phyloP scores from a whole-genome alignment of 2,888 invertebrate species.

The Hirtodrosophila duncani region DNA sequence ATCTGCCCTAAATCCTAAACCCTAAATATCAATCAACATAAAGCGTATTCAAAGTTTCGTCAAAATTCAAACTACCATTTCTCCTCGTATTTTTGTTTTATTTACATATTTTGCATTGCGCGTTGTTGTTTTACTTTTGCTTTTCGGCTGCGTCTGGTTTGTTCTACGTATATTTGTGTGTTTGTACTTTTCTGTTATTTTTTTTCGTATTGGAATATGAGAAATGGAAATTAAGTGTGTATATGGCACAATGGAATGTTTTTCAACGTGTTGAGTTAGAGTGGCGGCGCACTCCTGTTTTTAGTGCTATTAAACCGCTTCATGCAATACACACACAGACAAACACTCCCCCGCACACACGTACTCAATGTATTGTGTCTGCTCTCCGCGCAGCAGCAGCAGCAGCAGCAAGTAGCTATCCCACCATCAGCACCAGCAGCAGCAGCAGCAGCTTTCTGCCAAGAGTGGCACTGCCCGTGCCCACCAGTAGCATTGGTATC shows the following conservation, averaged over 20 bases:
- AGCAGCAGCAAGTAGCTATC: conserved; percentile 12
- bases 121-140: too few relatives aligned
- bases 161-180: too few relatives aligned
- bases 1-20: too few relatives aligned
- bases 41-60: too few relatives aligned
- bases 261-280: conserved; percentile 52
- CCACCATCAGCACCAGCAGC: conserved; percentile 28
- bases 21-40: too few relatives aligned
- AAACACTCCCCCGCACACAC: conserved; percentile 1
- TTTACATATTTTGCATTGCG: too few relatives aligned
- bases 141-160: too few relatives aligned
- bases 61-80: too few relatives aligned
- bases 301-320: conserved; percentile 24
- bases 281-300: conserved; percentile 51
- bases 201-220: conserved; percentile 63
- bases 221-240: conserved; percentile 74
- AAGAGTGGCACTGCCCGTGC: too few relatives aligned
- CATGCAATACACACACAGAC: conserved; percentile 7
- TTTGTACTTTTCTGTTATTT: conserved; percentile 30
- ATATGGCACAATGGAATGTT: conserved; percentile 72
- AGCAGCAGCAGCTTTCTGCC: conserved; percentile 1
- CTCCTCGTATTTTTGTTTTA: too few relatives aligned
- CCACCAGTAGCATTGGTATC: conserved; percentile 4
- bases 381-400: conserved; percentile 24
- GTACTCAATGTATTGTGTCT: conserved; percentile 10